Evolutionary conservation across 2,797 vertebrate species (phyloP), one percentile per base, ranked within the genome.

Genomic region (Rhincodon typus): DNA sequence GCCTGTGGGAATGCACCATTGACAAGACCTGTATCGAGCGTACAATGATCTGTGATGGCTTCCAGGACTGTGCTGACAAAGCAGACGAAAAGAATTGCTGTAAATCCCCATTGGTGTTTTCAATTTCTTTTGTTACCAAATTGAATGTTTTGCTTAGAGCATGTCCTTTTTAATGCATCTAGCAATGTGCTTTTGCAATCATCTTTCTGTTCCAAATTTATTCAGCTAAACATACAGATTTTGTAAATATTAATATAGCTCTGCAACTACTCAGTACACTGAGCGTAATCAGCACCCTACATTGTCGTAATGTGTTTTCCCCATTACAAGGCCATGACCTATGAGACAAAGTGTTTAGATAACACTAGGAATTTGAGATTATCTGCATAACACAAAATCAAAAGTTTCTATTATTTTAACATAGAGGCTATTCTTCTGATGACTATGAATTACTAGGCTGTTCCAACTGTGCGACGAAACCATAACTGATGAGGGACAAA

Each of bases 21-120:
- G 98, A 97, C 96, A 98, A 98, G 87, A 96, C 98, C 79, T 99
- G 99, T 96, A 98, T 99, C 95, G 98, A 98, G 96, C 96, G 98
- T 96, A 96, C 97, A 0, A 98, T 99, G 98, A 98, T 99, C 97
- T 99, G 99, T 79, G 99, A 99, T 27, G 99, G 99, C 0, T 98
- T 99, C 96, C 98, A 98, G 86, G 99, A 99, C 97, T 99, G 99
- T 96, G 98, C 98, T 42, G 98, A 98, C 96, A 97, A 97, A 96
- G 97, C 97, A 97, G 99, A 99, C 96, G 99, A 99, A 97, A 97
- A 96, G 96, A 99, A 99, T 97, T 99, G 99, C 98, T 98, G 99
- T 99, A 98, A 98, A 98, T 96, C 12, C 15, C 96, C 66, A 53
- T 0, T 0, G 30, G 42, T 30, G 30, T 77, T 95, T 21, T 74